Evolutionary conservation across 2,113 vertebrate species (phyloP).

Genomic region (Petroica traversi): DNA sequence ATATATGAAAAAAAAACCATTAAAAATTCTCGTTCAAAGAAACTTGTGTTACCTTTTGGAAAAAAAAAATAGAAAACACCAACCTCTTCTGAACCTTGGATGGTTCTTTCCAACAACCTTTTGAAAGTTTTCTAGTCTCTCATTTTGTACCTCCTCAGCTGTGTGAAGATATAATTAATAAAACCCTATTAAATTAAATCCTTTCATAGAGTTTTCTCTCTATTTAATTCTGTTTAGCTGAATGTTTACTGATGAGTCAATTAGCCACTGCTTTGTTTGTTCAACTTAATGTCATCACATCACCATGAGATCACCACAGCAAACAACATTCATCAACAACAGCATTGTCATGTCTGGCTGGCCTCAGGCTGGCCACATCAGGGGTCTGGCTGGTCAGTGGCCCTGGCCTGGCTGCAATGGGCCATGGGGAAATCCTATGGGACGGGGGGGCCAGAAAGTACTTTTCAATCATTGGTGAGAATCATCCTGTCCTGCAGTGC

Average conservation of each 20-base stretch:
- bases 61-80: not conserved
- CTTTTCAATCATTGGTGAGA: rapidly evolving
- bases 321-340: not conserved
- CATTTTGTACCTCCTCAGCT: not conserved
- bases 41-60: not conserved
- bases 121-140: not conserved
- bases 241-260: slow-evolving; percentile 55
- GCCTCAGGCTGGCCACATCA: not conserved
- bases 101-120: not conserved
- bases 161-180: not conserved
- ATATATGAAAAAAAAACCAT: not conserved
- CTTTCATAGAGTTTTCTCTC: slow-evolving; percentile 23
- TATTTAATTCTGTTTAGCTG: not conserved
- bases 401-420: not conserved
- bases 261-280: slow-evolving; percentile 42
- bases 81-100: not conserved
- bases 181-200: not conserved
- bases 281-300: slow-evolving; percentile 43
- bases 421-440: rapidly evolving
- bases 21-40: not conserved
- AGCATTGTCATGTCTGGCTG: not conserved
- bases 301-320: slow-evolving; percentile 7
- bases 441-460: not conserved
- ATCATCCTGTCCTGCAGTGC: not conserved
- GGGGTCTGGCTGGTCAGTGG: not conserved